Base-by-base conservation (phyloP, 1,140 invertebrate genomes). In the Sminthurides bifidus region DNA sequence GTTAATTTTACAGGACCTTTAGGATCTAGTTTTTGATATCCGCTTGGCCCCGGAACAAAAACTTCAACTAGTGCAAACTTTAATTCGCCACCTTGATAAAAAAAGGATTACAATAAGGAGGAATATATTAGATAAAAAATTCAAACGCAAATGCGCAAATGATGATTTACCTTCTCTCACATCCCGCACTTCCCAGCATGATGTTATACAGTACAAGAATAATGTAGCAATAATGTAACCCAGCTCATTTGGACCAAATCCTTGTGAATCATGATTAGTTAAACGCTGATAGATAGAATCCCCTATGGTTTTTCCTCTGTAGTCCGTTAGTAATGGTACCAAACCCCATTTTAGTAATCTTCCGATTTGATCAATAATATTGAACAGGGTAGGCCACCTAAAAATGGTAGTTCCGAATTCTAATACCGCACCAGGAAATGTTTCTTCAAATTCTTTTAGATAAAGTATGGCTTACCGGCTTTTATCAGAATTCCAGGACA, bases 51-150 rank as follows among this genome's bases (percentile, higher is more conserved):
- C 1, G 62, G 62, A 30, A 43, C 43, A 52, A 65, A 65, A 23
- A 65, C 49, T 57, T 65, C 63, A 5, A 65, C 59, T 2, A 65
- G 43, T 3, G 38, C 21, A 14, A 64, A 41, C 24, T 56, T 60
- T 17, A 52, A 30, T 23, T 50, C 31, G 19, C 12, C 35, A 21
- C 0, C 6, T 30, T 14, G 23, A 41, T 14, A 29, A 46, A 49
- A 27, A 8, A 10, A 43, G 21, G 8, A 43, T 43, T 12, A 12
- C 19, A 19, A 24, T 29, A 19, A 1, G n/a, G 46, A 49, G 15
- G 27, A 49, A 49, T 49, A 15, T 19, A 31, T 1, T 12, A 8
- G 27, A 33, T 19, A 55, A 29, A 14, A 38, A 12, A 33, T 3
- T 14, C 26, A 40, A 49, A 53, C 54, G 49, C 33, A 56, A 56